Conservation (phyloP, 1,140 invertebrate species). For the Nephila pilipes region DNA sequence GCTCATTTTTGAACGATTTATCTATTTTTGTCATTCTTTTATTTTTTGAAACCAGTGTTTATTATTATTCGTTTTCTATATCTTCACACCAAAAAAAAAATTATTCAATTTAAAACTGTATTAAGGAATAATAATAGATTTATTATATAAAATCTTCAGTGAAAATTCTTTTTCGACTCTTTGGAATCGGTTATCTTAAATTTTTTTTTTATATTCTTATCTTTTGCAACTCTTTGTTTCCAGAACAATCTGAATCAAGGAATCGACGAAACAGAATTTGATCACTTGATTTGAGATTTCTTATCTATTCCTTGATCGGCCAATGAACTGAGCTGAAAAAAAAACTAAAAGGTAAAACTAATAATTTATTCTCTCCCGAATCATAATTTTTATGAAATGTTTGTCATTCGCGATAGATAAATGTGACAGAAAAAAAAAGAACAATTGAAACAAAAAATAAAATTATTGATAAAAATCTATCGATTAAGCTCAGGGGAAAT, state of each 20-base stretch:
- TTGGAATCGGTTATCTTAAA: too few relatives aligned
- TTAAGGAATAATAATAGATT: too few relatives aligned
- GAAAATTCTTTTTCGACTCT: too few relatives aligned
- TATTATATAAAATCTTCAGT: too few relatives aligned
- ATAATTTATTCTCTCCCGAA: background rate
- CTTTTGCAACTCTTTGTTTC: background rate
- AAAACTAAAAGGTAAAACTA: background rate
- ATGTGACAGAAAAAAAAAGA: background rate
- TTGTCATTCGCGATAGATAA: background rate
- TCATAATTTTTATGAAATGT: background rate
- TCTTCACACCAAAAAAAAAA: too few relatives aligned
- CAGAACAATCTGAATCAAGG: background rate
- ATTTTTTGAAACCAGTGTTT: too few relatives aligned
- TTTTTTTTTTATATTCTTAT: background rate
- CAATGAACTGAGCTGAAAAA: background rate
- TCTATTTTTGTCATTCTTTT: too few relatives aligned
- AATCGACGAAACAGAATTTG: background rate
- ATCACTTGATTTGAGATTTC: background rate
- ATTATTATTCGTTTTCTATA: too few relatives aligned
- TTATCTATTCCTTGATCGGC: background rate
- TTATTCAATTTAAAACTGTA: too few relatives aligned
- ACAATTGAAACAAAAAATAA: background rate
- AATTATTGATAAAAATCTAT: background rate
- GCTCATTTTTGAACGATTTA: too few relatives aligned
- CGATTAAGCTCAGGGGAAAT: background rate